A percentile compares a stretch with the other conserved stretches of the same genome.
Evolutionary conservation across 92 coral and sea anemone genomes (phyloP).

Genomic region (Plumapathes pennacea): DNA sequence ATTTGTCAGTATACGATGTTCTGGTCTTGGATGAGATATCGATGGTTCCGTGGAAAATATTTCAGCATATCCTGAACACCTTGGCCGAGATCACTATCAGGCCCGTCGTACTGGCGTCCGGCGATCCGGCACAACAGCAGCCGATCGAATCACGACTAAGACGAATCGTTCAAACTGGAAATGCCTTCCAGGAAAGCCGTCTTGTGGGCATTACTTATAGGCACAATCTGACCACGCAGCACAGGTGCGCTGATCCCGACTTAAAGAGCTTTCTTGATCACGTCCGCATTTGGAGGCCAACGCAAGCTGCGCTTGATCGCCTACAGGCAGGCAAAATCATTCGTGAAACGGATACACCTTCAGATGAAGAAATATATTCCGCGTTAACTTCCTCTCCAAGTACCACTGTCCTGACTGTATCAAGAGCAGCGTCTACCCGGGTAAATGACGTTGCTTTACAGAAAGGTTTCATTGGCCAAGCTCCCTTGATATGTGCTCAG

Average conservation of each 20-base stretch:
- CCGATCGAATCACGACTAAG: neutral
- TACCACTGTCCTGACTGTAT: neutral
- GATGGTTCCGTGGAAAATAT: constrained; percentile 12
- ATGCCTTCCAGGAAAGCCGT: no score
- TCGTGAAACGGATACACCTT: neutral
- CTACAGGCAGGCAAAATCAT: constrained; percentile 6
- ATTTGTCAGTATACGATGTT: constrained; percentile 15
- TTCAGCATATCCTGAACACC: constrained; percentile 2
- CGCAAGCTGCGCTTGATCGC: neutral
- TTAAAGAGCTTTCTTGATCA: constrained; percentile 2
- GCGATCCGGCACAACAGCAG: constrained; percentile 18
- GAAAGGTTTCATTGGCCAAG: neutral
- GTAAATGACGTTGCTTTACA: neutral
- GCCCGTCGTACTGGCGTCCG: constrained; percentile 3
- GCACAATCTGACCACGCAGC: no score
- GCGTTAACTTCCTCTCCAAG: neutral
- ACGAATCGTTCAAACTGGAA: no score
- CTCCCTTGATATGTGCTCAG: neutral
- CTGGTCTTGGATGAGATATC: constrained; percentile 41
- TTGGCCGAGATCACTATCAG: neutral
- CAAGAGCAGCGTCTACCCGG: neutral
- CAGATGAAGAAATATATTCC: neutral
- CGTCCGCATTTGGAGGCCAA: constrained; percentile 5
- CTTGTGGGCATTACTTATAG: no score
- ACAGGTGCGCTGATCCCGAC: neutral